Evolutionary conservation across 1,140 invertebrate species (phyloP).

Genomic region (Leptinotarsa texana): DNA sequence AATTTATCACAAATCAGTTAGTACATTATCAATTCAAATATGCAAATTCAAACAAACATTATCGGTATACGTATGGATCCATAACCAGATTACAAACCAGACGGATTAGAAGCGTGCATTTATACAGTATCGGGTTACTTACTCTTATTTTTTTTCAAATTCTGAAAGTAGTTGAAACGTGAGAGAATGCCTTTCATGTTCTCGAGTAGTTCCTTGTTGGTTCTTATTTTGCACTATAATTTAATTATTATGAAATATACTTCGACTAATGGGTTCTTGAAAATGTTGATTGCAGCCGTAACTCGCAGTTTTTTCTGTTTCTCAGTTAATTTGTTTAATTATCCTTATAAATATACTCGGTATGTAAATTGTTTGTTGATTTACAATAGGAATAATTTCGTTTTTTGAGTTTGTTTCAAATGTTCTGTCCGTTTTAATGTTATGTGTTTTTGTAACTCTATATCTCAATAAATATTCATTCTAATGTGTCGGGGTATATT

Average conservation of each 20-base stretch:
- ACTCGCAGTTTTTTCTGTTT: not conserved
- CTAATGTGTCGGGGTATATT: no score
- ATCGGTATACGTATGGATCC: conserved; percentile 1
- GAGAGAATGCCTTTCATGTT: no score
- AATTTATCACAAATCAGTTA: not conserved
- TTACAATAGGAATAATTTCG: no score
- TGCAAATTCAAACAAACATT: not conserved
- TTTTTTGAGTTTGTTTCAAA: no score
- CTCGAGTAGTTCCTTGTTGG: not conserved
- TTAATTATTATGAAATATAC: not conserved
- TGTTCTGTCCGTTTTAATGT: no score
- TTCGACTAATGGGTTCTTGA: not conserved
- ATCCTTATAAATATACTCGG: no score
- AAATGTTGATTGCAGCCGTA: not conserved
- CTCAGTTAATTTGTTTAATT: no score
- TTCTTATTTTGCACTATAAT: not conserved
- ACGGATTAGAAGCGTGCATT: not conserved
- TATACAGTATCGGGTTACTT: not conserved
- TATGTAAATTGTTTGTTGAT: no score
- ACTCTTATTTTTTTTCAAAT: not conserved
- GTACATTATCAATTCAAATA: conserved; percentile 1
- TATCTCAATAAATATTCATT: no score
- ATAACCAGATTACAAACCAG: not conserved
- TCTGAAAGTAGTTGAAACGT: not conserved
- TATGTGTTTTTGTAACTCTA: no score